phyloP scores from a whole-genome alignment of 2,797 vertebrate species.

The Enteromius fasciolatus region DNA sequence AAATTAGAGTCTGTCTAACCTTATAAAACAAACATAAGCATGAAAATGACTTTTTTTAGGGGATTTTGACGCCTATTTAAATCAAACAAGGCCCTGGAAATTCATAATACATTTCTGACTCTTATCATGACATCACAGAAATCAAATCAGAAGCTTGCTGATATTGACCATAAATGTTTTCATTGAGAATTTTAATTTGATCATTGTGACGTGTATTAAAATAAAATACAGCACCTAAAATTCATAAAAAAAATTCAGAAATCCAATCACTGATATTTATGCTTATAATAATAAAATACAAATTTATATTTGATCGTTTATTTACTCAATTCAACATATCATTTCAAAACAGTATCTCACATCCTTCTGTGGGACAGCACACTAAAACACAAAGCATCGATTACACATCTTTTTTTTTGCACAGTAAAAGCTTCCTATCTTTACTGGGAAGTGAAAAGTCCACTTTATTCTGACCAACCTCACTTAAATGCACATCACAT shows the following conservation, averaged over 20 bases:
- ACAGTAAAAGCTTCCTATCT: not conserved
- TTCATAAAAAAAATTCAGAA: not conserved
- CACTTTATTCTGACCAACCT: conserved; percentile 12
- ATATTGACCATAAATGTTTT: not conserved
- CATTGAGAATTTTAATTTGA: not conserved
- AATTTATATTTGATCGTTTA: too few relatives aligned
- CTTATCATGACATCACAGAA: not conserved
- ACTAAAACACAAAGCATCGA: not conserved
- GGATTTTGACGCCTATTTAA: too few relatives aligned
- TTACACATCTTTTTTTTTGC: not conserved
- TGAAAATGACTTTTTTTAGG: not conserved
- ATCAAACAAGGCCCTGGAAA: not conserved
- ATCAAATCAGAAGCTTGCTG: not conserved
- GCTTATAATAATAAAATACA: not conserved
- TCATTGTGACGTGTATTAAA: not conserved
- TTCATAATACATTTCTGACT: not conserved
- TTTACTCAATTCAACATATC: too few relatives aligned
- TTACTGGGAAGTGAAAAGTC: conserved; percentile 28
- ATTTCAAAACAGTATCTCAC: not conserved
- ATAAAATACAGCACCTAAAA: not conserved
- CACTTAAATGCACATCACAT: conserved; percentile 31
- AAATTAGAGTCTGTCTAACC: too few relatives aligned
- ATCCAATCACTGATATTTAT: not conserved
- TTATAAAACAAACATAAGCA: not conserved
- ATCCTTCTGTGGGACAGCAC: not conserved